Evolutionary conservation across 2,113 vertebrate genomes (phyloP).

Genomic region (Cheirogaleus medius): DNA sequence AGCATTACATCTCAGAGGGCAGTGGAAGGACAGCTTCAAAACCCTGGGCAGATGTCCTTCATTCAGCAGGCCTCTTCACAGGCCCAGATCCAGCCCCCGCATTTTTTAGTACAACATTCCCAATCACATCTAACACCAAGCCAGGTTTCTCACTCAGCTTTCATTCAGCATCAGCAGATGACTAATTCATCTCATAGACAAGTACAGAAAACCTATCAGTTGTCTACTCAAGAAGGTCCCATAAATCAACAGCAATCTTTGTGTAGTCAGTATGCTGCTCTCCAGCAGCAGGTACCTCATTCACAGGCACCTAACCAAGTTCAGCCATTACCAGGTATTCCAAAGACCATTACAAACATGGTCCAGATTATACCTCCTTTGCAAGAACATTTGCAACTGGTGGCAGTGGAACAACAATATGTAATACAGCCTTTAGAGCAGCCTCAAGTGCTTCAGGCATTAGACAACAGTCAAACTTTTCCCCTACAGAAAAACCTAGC

Average conservation of each 20-base stretch:
- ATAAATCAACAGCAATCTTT: constrained; percentile 24
- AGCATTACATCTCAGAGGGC: not conserved
- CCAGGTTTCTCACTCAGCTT: constrained; percentile 8
- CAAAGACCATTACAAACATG: constrained; percentile 23
- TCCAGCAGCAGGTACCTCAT: constrained; percentile 73
- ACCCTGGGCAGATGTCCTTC: not conserved
- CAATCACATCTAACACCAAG: constrained; percentile 28
- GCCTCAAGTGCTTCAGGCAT: constrained; percentile 18
- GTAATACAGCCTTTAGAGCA: constrained; percentile 18
- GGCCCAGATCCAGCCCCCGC: not conserved
- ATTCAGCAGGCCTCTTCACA: not conserved
- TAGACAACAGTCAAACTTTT: constrained; percentile 45
- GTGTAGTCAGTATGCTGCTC: constrained; percentile 52
- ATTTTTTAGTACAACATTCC: constrained; percentile 40
- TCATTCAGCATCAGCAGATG: constrained; percentile 37
- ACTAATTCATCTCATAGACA: constrained; percentile 32
- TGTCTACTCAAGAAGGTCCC: constrained; percentile 23
- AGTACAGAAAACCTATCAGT: constrained; percentile 10
- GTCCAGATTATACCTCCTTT: constrained; percentile 18
- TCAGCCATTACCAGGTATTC: constrained; percentile 64
- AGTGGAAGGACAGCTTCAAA: not conserved
- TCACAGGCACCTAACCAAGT: constrained; percentile 60
- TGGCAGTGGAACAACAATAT: not conserved
- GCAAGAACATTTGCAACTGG: constrained; percentile 17
- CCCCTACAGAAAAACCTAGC: constrained; percentile 32